Percentiles rank a stretch among this genome's conserved stretches.
phyloP scores from a whole-genome alignment of 1,140 invertebrate species.

The Sycophila sp. region DNA sequence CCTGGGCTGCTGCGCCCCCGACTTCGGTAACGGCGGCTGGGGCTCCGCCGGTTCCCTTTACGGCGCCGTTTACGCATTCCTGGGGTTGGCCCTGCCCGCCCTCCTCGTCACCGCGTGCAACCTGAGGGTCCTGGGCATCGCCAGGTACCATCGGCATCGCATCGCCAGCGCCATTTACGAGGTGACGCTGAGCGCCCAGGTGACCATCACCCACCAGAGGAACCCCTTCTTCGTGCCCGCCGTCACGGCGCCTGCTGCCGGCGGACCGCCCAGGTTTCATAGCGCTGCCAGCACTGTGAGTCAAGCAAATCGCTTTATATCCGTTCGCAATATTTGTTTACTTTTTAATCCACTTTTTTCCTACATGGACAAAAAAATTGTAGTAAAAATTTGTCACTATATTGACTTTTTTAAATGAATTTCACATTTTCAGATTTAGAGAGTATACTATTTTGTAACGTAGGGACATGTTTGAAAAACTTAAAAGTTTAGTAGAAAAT shows the following conservation, averaged over 20 bases:
- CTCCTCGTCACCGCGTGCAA: conserved; percentile 78
- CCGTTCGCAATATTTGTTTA: not conserved
- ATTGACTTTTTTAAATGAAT: no score
- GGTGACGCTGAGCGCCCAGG: conserved; percentile 83
- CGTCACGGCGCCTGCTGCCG: conserved; percentile 66
- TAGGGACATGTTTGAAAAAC: no score
- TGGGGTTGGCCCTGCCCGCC: conserved; percentile 75
- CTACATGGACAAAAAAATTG: no score
- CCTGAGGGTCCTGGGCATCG: conserved; percentile 79
- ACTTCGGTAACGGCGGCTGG: conserved; percentile 71
- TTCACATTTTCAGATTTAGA: no score
- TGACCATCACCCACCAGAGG: conserved; percentile 82
- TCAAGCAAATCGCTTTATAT: not conserved
- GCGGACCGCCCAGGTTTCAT: conserved; percentile 70
- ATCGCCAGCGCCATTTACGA: conserved; percentile 87
- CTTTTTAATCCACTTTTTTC: no score
- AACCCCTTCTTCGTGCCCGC: conserved; percentile 78
- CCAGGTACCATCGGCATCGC: conserved; percentile 81
- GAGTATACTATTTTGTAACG: no score
- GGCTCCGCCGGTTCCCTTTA: conserved; percentile 67
- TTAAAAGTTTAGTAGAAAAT: no score
- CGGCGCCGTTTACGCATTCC: conserved; percentile 71
- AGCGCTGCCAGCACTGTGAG: conserved; percentile 75
- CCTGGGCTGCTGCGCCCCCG: conserved; percentile 73
- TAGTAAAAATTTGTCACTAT: no score